These are phyloP conservation scores for Himalopsyche tibetana DNA, from an alignment of 2,888 invertebrate genomes.

Conservation along the genomic window DNA sequence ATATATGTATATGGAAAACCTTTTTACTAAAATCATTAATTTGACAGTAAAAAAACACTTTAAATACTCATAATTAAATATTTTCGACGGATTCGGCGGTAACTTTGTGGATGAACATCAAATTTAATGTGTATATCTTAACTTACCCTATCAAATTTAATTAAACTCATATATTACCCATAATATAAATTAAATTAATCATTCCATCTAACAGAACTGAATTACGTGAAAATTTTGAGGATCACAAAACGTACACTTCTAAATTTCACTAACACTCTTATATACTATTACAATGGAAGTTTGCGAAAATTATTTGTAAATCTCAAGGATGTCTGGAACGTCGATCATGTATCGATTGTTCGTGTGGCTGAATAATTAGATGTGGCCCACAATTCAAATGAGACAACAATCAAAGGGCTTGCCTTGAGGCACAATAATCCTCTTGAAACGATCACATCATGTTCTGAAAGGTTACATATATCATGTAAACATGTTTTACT, in stretches of 20 bases:
- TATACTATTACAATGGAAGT: not conserved
- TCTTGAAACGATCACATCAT: slow-evolving; percentile 5
- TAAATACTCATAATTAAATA: too few relatives aligned
- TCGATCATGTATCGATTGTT: slow-evolving; percentile 36
- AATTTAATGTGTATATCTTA: too few relatives aligned
- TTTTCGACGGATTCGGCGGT: too few relatives aligned
- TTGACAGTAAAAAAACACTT: too few relatives aligned
- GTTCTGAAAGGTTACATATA: slow-evolving; percentile 25
- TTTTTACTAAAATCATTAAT: too few relatives aligned
- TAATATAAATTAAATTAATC: too few relatives aligned
- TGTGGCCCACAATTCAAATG: slow-evolving; percentile 1
- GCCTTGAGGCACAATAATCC: slow-evolving; percentile 21
- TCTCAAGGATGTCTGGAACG: slow-evolving; percentile 37
- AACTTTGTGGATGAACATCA: too few relatives aligned
- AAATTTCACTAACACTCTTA: not conserved
- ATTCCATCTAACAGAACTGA: too few relatives aligned
- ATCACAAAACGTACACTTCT: not conserved
- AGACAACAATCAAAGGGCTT: slow-evolving; percentile 29
- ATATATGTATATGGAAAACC: too few relatives aligned
- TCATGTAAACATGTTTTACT: slow-evolving; percentile 15
- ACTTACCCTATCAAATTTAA: too few relatives aligned
- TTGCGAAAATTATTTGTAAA: slow-evolving; percentile 38
- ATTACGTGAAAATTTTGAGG: not conserved
- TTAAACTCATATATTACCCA: too few relatives aligned
- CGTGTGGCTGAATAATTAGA: slow-evolving; percentile 40